phyloP scores from a whole-genome alignment of 2,113 vertebrate genomes.

The Eurypyga helias region DNA sequence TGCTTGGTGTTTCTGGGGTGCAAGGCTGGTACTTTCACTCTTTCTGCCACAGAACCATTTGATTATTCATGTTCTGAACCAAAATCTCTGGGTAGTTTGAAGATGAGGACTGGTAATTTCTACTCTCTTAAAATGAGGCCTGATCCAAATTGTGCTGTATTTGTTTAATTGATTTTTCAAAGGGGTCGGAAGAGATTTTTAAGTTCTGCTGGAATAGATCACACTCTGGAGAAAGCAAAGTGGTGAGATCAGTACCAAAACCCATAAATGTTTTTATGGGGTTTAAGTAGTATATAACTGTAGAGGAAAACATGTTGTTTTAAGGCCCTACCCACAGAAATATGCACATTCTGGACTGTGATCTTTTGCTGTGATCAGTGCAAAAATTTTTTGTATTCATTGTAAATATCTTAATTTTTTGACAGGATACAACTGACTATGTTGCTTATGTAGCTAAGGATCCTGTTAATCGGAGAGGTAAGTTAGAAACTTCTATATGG shows the following conservation, averaged over 20 bases:
- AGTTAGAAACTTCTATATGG: slow-evolving; percentile 20
- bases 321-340: background rate
- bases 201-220: background rate
- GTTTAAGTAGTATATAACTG: background rate
- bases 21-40: background rate
- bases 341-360: background rate
- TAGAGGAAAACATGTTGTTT: background rate
- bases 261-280: background rate
- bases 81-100: background rate
- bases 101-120: background rate
- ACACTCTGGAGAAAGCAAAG: background rate
- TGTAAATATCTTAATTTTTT: slow-evolving; percentile 7
- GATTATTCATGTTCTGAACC: background rate
- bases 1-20: background rate
- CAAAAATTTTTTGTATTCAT: slow-evolving; percentile 9
- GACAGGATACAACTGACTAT: slow-evolving; percentile 94
- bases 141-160: background rate
- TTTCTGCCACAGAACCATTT: background rate
- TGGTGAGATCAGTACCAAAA: background rate
- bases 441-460: slow-evolving; percentile 98
- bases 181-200: background rate
- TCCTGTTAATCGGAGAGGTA: slow-evolving; percentile 97
- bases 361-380: background rate
- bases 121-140: background rate
- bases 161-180: background rate